Base-by-base conservation (phyloP, 92 coral and sea anemone genomes). In the Paragorgia papillata region DNA sequence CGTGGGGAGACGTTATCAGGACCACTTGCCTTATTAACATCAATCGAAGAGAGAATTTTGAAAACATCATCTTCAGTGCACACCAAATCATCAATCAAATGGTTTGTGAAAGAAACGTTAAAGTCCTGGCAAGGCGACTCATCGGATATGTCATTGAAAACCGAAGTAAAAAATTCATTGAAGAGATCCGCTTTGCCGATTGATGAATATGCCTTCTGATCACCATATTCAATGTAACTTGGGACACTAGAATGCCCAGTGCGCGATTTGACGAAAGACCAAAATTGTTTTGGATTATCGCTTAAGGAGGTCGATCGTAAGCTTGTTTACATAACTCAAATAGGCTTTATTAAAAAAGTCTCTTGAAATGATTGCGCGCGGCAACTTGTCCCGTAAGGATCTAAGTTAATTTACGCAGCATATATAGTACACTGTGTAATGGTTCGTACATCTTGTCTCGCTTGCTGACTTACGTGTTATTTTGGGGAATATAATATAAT, bases 251-350 rank as follows among this genome's bases (percentile, higher is more conserved):
- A 21, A 66, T 56, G 55, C 12, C 69, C 69, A 17, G 69, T 63
- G 84, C 67, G 83, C 57, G 76, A 66, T 54, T 79, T 79, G 13
- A 79, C 76, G 18, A 53, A 79, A 60, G 77, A 63, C 83, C 83
- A 79, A 66, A 79, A 66, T 30, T 50, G 65, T 46, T 79, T 79
- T 57, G 83, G 83, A 57, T 65, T 63, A 31, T 57, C 66, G 57
- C 57, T 55, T 33, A 76, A 17, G 27, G 81, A 76, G 26, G 50
- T 67, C 59, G 58, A 55, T 67, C 59, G 58, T 76, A 40, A 76
- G 25, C 37, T 76, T 76, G 39, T 49, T 67, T 22, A 76, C 74
- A 62, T 62, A 77, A 14, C 55, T 77, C 59, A 33, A 29, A 57
- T 25, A 62, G 18, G 82, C 82, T 62, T 62, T 77, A 14, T 17